These are phyloP conservation scores for Petrolisthes manimaculis DNA, from an alignment of 2,888 invertebrate species.

Conservation along the genomic window DNA sequence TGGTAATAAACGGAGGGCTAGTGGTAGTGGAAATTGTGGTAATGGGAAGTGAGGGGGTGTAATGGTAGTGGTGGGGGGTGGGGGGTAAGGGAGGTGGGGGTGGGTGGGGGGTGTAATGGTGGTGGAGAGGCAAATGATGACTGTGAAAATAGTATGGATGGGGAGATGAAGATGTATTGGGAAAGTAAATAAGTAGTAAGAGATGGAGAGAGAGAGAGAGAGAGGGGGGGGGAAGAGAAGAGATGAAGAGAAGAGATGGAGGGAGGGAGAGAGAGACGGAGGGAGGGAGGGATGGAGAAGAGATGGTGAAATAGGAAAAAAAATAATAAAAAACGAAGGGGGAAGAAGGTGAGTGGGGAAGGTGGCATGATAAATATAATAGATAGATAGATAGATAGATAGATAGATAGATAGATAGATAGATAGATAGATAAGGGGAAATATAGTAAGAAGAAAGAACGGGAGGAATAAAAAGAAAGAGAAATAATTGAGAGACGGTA, in stretches of 20 bases:
- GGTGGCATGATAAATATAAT: not conserved
- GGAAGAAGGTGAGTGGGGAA: conserved; percentile 5
- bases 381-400: not conserved
- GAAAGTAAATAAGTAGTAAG: not conserved
- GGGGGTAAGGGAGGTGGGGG: not conserved
- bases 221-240: not conserved
- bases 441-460: not conserved
- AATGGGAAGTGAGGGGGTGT: too few species aligned
- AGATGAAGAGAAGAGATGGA: not conserved
- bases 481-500: not conserved
- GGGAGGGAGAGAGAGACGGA: not conserved
- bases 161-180: not conserved
- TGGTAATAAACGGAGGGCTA: not conserved
- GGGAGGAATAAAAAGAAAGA: not conserved
- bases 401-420: not conserved
- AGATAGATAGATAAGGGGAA: not conserved
- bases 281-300: too few species aligned
- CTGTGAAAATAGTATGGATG: not conserved
- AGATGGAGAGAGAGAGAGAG: not conserved
- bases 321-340: not conserved
- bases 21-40: not conserved
- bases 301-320: not conserved
- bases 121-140: too few species aligned
- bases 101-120: not conserved
- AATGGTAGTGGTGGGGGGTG: too few species aligned